A percentile compares a stretch with the other conserved stretches of the same genome.
These are phyloP conservation scores for Morinoia aosen DNA, from an alignment of 2,888 invertebrate genomes.

Conservation along the genomic window DNA sequence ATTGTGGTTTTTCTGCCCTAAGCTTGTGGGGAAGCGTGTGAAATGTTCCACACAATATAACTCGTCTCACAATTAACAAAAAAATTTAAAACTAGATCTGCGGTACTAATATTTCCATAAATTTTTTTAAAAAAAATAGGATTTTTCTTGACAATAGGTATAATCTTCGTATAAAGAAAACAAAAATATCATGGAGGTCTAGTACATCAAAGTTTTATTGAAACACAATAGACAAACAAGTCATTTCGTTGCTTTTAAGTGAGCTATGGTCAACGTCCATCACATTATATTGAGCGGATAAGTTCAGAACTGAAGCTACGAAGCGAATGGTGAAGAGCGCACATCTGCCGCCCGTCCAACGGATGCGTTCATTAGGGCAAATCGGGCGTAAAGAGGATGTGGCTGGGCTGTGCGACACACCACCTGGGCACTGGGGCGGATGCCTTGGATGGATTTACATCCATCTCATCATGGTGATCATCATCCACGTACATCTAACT, in stretches of 20 bases:
- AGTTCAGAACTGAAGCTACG: not conserved
- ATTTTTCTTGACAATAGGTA: not conserved
- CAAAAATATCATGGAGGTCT: not conserved
- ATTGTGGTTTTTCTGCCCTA: too few species aligned
- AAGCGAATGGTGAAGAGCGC: not conserved
- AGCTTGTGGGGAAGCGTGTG: too few species aligned
- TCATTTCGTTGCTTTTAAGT: not conserved
- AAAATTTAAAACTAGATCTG: too few species aligned
- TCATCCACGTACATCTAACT: not conserved
- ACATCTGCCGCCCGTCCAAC: not conserved
- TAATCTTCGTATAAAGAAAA: not conserved
- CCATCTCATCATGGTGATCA: not conserved
- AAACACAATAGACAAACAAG: not conserved
- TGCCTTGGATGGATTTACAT: not conserved
- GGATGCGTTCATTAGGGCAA: not conserved
- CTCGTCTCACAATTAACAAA: too few species aligned
- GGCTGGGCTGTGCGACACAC: not conserved
- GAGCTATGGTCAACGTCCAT: not conserved
- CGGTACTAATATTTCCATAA: too few species aligned
- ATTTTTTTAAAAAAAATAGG: not conserved
- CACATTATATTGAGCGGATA: not conserved
- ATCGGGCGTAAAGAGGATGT: not conserved
- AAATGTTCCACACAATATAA: too few species aligned
- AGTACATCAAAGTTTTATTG: not conserved
- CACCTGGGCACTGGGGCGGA: constrained; percentile 3